Evolutionary conservation across 2,113 vertebrate species (phyloP).

Genomic region (Chloropsis hardwickii): DNA sequence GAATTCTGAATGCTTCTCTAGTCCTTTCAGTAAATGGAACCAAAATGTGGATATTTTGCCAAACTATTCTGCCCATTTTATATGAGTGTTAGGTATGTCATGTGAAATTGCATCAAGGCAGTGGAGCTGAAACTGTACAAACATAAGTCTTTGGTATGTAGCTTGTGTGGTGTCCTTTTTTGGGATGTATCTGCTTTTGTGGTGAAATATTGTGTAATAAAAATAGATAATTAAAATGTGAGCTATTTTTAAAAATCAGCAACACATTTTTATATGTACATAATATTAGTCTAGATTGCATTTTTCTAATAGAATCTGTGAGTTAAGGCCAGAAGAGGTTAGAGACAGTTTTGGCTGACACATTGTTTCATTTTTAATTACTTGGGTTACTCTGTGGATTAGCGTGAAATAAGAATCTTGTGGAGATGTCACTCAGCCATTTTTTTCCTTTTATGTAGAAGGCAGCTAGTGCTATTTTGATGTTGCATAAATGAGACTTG

Average conservation of each 20-base stretch:
- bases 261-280: neutral
- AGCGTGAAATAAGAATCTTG: neutral
- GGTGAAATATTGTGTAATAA: neutral
- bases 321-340: neutral
- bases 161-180: neutral
- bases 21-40: neutral
- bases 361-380: constrained; percentile 17
- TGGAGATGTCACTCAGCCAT: neutral
- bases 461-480: constrained; percentile 28
- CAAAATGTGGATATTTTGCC: neutral
- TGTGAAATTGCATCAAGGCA: neutral
- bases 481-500: constrained; percentile 15
- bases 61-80: neutral
- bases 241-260: neutral
- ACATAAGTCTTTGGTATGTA: neutral
- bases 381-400: neutral
- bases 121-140: neutral
- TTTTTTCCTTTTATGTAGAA: constrained; percentile 17
- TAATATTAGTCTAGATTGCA: neutral
- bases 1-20: neutral
- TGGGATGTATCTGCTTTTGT: neutral
- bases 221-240: neutral
- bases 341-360: neutral
- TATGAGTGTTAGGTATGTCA: neutral
- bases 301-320: neutral